Percentiles rank a stretch among this genome's conserved stretches.
Evolutionary conservation across 1,140 invertebrate genomes (phyloP).

Genomic region (Drosophila mauritiana): DNA sequence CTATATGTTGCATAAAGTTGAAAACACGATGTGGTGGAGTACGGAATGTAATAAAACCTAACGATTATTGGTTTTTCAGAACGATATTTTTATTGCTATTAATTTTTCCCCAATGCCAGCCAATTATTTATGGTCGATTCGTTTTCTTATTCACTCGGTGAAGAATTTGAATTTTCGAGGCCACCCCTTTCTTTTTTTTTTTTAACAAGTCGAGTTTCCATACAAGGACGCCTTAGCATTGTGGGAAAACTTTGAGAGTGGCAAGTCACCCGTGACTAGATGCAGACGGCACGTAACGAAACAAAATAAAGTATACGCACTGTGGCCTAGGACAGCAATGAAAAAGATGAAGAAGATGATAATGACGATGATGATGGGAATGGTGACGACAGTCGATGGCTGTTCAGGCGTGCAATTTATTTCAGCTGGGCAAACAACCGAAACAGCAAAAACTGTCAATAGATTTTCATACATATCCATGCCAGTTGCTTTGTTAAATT

Average conservation of each 20-base stretch:
- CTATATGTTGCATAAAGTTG: background rate
- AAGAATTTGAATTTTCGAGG: constrained; percentile 20
- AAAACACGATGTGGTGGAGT: constrained; percentile 29
- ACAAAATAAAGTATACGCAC: constrained; percentile 45
- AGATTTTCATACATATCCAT: constrained; percentile 33
- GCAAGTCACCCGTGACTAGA: constrained; percentile 26
- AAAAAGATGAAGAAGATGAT: constrained; percentile 6
- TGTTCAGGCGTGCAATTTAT: constrained; percentile 61
- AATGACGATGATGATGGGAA: constrained; percentile 17
- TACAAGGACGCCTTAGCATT: constrained; percentile 32
- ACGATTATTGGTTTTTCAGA: constrained; percentile 62
- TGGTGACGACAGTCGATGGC: constrained; percentile 34
- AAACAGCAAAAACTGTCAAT: constrained; percentile 50
- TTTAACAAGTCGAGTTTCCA: constrained; percentile 60
- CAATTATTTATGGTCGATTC: constrained; percentile 60
- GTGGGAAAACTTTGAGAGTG: constrained; percentile 20
- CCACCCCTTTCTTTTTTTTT: constrained; percentile 7
- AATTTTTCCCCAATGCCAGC: constrained; percentile 48
- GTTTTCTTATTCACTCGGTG: background rate
- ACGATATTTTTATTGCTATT: constrained; percentile 58
- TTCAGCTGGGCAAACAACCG: constrained; percentile 55
- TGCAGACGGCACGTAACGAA: constrained; percentile 19
- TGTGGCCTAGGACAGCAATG: constrained; percentile 19
- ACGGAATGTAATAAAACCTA: constrained; percentile 50
- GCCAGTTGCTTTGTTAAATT: constrained; percentile 24